Evolutionary conservation across 1,140 invertebrate genomes (phyloP), one percentile per base, ranked within the genome.

Genomic region (Drosophila tani): DNA sequence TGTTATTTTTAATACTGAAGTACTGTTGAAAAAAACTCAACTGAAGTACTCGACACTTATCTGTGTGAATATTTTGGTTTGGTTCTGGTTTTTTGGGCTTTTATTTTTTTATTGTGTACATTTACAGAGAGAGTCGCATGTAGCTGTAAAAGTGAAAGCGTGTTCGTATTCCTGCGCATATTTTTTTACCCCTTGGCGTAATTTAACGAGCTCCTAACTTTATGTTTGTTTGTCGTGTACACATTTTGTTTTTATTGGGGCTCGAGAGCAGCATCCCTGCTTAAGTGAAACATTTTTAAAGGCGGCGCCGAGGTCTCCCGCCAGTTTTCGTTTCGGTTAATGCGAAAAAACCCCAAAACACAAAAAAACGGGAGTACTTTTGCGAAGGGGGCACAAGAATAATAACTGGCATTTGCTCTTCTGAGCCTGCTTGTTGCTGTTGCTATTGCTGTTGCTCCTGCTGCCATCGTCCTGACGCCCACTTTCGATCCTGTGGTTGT

Each of bases 201-300:
- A 84, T 88, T 88, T 88, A 88, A 88, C 84, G 84, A 88, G 84
- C 84, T 88, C 62, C 84, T 84, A 88, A 88, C 84, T 88, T 90
- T 90, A 84, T 88, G 84, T 88, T 88, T 90, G 84, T 88, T 90
- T 88, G 85, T 90, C 84, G 80, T 84, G 84, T 88, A 81, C 78
- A 90, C 81, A 90, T 84, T 88, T 81, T 90, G 77, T 88, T 88
- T 88, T 88, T 88, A 88, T 88, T 88, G 85, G 62, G 79, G 71
- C 63, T 70, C 49, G 63, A 19, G 40, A 68, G 67, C 19, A 77
- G 66, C 45, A 47, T 60, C 57, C 71, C 55, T 71, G 81, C 56
- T 88, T 90, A 84, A 88, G 85, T 88, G 84, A 88, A 84, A 90
- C 85, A 88, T 88, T 88, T 90, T 90, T 90, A 84, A 88, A 81